These are phyloP conservation scores for Podilymbus podiceps DNA, from an alignment of 2,113 vertebrate genomes.

Conservation along the genomic window DNA sequence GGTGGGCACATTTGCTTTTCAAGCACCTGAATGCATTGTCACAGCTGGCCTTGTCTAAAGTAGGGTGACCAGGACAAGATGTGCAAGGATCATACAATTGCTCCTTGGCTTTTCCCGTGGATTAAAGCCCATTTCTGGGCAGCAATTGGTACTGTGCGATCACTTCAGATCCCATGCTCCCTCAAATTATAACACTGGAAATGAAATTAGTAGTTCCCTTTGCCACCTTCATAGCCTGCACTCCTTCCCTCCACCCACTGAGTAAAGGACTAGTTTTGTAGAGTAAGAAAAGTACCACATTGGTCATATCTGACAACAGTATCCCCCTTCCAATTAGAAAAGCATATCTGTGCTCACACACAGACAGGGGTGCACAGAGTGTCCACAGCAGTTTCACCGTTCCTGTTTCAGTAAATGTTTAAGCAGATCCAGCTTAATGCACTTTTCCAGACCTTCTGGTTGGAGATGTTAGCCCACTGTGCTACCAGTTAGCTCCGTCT, in stretches of 20 bases:
- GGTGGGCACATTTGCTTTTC: background rate
- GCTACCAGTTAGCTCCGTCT: fast-evolving
- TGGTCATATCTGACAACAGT: background rate
- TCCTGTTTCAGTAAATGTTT: background rate
- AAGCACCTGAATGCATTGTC: background rate
- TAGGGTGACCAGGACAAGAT: background rate
- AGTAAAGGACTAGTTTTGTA: background rate
- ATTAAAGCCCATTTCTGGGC: background rate
- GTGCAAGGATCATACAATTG: background rate
- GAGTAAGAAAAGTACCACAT: background rate
- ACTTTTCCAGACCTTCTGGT: background rate
- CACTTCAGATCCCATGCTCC: background rate
- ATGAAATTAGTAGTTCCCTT: background rate
- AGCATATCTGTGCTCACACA: background rate
- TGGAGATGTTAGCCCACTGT: background rate
- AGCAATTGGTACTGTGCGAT: background rate
- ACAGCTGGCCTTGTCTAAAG: background rate
- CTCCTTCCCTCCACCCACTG: background rate
- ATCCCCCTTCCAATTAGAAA: background rate
- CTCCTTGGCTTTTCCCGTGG: background rate
- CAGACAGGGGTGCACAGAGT: background rate
- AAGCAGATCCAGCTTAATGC: background rate
- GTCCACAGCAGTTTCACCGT: background rate
- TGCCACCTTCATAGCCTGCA: background rate
- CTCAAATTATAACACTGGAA: background rate